Conservation (phyloP, 1,140 invertebrate genomes). For the Gonatopus flavifemur region DNA sequence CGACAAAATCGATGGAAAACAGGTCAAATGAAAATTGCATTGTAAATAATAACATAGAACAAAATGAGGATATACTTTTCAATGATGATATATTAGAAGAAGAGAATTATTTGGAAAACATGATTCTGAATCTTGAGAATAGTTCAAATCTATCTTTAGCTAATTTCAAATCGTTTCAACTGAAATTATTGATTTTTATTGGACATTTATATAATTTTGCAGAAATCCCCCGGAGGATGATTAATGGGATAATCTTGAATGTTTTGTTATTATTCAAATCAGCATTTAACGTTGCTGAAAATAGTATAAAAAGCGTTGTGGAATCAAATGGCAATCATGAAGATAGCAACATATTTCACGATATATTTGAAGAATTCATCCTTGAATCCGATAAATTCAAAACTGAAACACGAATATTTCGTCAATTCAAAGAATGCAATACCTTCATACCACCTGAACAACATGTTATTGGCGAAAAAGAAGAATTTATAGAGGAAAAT, state of each 20-base stretch:
- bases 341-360: background rate
- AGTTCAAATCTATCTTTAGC: background rate
- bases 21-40: background rate
- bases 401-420: background rate
- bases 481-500: background rate
- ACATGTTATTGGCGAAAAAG: constrained; percentile 1
- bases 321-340: background rate
- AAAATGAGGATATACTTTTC: too few species aligned
- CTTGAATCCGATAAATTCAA: background rate
- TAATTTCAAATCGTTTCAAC: background rate
- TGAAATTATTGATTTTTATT: background rate
- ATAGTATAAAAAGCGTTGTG: background rate
- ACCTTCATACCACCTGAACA: constrained; percentile 3
- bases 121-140: background rate
- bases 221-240: background rate
- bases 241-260: background rate
- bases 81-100: background rate
- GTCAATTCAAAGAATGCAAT: background rate
- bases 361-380: background rate
- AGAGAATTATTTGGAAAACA: background rate
- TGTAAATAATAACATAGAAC: background rate
- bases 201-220: background rate
- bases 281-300: background rate
- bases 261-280: background rate
- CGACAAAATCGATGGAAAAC: background rate